These are phyloP conservation scores for Rhopilema esculentum DNA, from an alignment of 30 jellyfish, hydroid and myxozoan species.

Conservation along the genomic window DNA sequence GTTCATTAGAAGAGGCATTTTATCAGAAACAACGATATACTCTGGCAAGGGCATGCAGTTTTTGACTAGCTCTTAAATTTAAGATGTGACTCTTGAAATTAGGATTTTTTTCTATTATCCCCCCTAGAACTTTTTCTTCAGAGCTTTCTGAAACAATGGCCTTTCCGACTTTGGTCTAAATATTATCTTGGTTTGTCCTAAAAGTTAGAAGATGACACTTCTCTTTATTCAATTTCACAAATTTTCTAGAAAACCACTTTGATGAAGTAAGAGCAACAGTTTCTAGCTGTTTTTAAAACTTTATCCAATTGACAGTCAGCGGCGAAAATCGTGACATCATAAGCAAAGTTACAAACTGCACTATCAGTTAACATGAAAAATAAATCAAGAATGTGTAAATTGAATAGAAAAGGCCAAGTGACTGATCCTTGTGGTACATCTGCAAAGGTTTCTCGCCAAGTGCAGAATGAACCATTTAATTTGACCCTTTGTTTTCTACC, in stretches of 20 bases:
- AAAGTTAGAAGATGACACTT: not conserved
- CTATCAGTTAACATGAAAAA: not conserved
- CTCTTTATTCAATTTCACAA: not conserved
- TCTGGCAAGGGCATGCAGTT: constrained; percentile 2
- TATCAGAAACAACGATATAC: not conserved
- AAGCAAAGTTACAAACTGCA: not conserved
- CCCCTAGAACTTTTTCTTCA: not conserved
- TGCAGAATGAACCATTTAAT: not conserved
- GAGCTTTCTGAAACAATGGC: not conserved
- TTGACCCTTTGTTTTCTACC: too few species aligned
- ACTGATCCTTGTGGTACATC: constrained; percentile 1
- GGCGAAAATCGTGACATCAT: not conserved
- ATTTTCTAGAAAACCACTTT: not conserved
- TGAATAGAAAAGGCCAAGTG: not conserved
- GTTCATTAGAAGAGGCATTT: not conserved
- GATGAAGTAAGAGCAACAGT: too few species aligned
- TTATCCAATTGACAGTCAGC: not conserved
- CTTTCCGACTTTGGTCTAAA: not conserved
- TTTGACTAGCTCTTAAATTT: not conserved
- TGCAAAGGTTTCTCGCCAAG: not conserved
- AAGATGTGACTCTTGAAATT: not conserved
- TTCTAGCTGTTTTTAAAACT: too few species aligned
- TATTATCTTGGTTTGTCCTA: not conserved
- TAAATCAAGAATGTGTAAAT: not conserved
- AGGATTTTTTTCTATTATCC: too few species aligned